These are phyloP conservation scores for Julus scandinavius DNA, from an alignment of 2,888 invertebrate genomes.

Conservation along the genomic window DNA sequence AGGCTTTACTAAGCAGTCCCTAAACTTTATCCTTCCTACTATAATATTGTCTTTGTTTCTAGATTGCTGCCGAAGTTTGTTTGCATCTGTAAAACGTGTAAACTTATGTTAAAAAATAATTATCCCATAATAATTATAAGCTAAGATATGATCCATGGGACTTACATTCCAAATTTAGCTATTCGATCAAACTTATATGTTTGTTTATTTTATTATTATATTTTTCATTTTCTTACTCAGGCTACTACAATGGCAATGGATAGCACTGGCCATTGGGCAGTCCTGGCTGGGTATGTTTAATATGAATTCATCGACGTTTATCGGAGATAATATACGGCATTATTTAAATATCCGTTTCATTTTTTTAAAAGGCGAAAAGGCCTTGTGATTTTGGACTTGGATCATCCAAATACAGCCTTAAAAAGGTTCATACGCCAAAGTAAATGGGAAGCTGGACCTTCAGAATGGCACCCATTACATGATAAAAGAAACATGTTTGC, in stretches of 20 bases:
- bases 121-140: too few relatives aligned
- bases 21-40: too few relatives aligned
- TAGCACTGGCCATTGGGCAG: conserved; percentile 83
- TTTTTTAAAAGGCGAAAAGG: conserved; percentile 73
- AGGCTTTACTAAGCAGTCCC: too few relatives aligned
- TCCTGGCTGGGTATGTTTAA: conserved; percentile 79
- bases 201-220: conserved; percentile 2
- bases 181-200: too few relatives aligned
- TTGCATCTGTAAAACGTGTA: too few relatives aligned
- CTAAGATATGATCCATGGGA: too few relatives aligned
- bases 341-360: not conserved
- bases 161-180: too few relatives aligned
- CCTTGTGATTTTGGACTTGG: conserved; percentile 82
- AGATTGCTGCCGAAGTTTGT: too few relatives aligned
- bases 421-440: conserved; percentile 86
- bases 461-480: conserved; percentile 89
- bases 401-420: conserved; percentile 75
- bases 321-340: not conserved
- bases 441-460: conserved; percentile 92
- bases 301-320: conserved; percentile 4
- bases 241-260: conserved; percentile 94
- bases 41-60: too few relatives aligned
- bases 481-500: conserved; percentile 81
- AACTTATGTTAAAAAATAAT: too few relatives aligned
- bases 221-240: conserved; percentile 67